Conservation (phyloP, 2,888 invertebrate genomes). For the Gerris lacustris region DNA sequence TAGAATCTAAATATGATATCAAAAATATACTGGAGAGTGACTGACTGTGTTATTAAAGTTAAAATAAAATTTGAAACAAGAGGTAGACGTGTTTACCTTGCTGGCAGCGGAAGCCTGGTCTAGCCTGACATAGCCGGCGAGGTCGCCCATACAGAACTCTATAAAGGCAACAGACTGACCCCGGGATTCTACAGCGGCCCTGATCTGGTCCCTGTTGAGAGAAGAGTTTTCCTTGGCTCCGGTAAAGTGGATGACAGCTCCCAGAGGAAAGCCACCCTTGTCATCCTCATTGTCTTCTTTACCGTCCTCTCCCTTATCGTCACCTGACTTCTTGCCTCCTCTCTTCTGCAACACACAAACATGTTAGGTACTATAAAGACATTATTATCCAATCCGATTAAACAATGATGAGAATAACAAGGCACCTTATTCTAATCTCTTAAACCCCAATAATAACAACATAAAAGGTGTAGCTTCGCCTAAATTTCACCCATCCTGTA, state of each 20-base stretch:
- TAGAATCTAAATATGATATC: no score
- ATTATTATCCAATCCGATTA: conserved; percentile 28
- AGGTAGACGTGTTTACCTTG: not conserved
- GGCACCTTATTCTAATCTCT: not conserved
- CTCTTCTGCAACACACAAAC: conserved; percentile 27
- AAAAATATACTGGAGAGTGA: no score
- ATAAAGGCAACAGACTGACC: conserved; percentile 56
- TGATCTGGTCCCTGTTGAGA: conserved; percentile 58
- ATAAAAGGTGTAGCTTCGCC: no score
- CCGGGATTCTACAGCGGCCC: conserved; percentile 50
- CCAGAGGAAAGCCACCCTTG: conserved; percentile 50
- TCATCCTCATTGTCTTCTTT: conserved; percentile 30
- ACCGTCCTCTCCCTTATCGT: conserved; percentile 29
- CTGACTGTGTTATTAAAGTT: no score
- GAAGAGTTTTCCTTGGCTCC: conserved; percentile 44
- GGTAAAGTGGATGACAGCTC: conserved; percentile 58
- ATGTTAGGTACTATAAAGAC: no score
- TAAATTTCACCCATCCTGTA: no score
- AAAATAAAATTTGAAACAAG: no score
- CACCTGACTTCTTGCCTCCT: conserved; percentile 18
- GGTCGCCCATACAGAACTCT: conserved; percentile 61
- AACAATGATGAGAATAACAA: conserved; percentile 14
- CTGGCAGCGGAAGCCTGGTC: conserved; percentile 56
- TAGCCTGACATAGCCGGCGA: conserved; percentile 59
- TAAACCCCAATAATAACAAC: no score